These are phyloP conservation scores for Gastrophryne carolinensis DNA, from an alignment of 2,797 vertebrate species.

Conservation along the genomic window DNA sequence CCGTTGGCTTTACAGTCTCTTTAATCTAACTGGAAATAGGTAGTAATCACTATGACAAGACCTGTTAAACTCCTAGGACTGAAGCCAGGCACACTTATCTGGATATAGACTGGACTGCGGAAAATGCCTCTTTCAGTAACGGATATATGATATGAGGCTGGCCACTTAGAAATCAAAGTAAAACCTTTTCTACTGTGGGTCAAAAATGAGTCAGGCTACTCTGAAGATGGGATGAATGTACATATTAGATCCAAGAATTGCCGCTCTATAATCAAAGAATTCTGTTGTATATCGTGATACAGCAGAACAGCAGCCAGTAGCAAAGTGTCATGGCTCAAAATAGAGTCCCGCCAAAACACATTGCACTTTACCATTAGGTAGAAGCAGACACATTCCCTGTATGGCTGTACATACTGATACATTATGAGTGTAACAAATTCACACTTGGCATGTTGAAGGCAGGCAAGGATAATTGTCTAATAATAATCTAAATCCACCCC, in stretches of 20 bases:
- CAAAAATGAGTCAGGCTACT: neutral
- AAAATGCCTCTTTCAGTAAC: neutral
- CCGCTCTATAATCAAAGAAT: neutral
- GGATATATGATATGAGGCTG: neutral
- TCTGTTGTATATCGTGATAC: constrained; percentile 35
- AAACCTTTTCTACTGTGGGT: neutral
- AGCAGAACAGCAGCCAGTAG: neutral
- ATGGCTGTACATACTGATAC: neutral
- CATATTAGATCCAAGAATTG: neutral
- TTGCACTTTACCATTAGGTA: constrained; percentile 16
- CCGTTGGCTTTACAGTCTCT: no score
- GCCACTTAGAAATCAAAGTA: neutral
- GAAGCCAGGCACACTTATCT: neutral
- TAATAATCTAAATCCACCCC: no score
- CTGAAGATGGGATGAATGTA: neutral
- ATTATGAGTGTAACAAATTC: neutral
- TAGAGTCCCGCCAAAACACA: constrained; percentile 17
- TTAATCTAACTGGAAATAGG: neutral
- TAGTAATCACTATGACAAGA: neutral
- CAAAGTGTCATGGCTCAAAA: constrained; percentile 28
- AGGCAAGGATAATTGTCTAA: no score
- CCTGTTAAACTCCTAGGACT: neutral
- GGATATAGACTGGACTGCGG: neutral
- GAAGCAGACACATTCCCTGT: neutral
- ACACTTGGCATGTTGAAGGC: neutral